Percentiles rank a stretch among this genome's conserved stretches.
Evolutionary conservation across 2,113 vertebrate genomes (phyloP).

Genomic region (Colius striatus): DNA sequence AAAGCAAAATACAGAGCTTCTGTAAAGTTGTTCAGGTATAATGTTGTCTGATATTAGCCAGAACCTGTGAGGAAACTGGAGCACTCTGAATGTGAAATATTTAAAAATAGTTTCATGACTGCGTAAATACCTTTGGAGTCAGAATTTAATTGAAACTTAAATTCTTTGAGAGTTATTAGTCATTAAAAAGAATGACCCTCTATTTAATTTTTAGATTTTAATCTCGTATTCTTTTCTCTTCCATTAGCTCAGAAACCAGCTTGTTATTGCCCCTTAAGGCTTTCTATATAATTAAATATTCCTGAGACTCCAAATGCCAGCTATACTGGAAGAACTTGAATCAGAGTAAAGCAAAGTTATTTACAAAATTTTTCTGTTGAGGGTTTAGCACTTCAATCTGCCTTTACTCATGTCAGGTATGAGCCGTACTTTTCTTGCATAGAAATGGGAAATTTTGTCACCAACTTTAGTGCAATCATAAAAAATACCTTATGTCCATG

Average conservation of each 20-base stretch:
- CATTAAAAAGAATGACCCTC: constrained; percentile 68
- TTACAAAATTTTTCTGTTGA: background rate
- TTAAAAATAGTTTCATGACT: constrained; percentile 69
- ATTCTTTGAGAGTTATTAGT: constrained; percentile 68
- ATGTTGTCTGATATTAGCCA: constrained; percentile 21
- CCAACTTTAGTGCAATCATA: fast-evolving
- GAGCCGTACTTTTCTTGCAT: background rate
- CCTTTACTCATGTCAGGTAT: background rate
- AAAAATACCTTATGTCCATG: background rate
- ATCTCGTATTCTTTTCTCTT: constrained; percentile 60
- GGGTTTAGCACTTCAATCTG: background rate
- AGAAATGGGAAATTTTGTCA: background rate
- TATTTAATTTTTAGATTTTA: constrained; percentile 70
- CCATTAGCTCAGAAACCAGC: constrained; percentile 57
- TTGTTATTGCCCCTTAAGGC: constrained; percentile 57
- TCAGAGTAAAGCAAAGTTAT: background rate
- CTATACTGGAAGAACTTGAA: constrained; percentile 14
- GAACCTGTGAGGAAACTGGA: constrained; percentile 48
- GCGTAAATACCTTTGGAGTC: constrained; percentile 67
- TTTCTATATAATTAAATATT: constrained; percentile 68
- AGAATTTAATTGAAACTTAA: constrained; percentile 71
- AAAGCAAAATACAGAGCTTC: background rate
- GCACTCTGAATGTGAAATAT: constrained; percentile 53
- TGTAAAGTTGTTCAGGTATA: background rate
- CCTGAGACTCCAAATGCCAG: constrained; percentile 20